Percentiles rank a stretch among this genome's conserved stretches.
phyloP scores from a whole-genome alignment of 64 coral and sea anemone species.

The Montipora foliosa region DNA sequence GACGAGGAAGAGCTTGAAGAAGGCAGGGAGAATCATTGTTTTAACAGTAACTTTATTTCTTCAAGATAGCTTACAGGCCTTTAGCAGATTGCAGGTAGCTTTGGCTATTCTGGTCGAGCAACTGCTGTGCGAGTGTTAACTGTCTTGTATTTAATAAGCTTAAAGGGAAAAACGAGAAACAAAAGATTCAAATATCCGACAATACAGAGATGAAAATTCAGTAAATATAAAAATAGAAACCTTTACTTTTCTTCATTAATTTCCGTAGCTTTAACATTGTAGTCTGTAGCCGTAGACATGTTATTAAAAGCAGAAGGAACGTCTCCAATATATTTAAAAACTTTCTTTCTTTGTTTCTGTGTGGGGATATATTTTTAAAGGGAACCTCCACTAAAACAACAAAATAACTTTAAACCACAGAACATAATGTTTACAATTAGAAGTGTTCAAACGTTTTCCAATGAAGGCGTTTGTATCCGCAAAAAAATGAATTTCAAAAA shows the following conservation, averaged over 20 bases:
- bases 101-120: not conserved
- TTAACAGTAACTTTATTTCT: slow-evolving; percentile 58
- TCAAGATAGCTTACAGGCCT: not conserved
- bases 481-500: too few relatives aligned
- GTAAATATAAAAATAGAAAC: not conserved
- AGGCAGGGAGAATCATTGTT: slow-evolving; percentile 36
- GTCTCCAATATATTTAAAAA: not conserved
- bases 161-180: not conserved
- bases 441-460: too few relatives aligned
- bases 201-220: too few relatives aligned
- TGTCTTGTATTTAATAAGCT: not conserved
- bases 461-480: too few relatives aligned
- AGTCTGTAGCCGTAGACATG: not conserved
- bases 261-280: not conserved
- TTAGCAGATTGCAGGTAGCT: not conserved
- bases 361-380: not conserved
- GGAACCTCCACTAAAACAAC: too few relatives aligned
- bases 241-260: not conserved
- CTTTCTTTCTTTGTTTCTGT: not conserved
- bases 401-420: too few relatives aligned
- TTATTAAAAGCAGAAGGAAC: slow-evolving; percentile 12
- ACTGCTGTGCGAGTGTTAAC: too few relatives aligned
- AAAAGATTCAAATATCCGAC: too few relatives aligned
- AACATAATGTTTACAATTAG: too few relatives aligned
- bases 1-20: slow-evolving; percentile 54